Percentiles rank a stretch among this genome's conserved stretches.
Conservation (phyloP, 1,140 invertebrate species). For the Cydia splendana region DNA sequence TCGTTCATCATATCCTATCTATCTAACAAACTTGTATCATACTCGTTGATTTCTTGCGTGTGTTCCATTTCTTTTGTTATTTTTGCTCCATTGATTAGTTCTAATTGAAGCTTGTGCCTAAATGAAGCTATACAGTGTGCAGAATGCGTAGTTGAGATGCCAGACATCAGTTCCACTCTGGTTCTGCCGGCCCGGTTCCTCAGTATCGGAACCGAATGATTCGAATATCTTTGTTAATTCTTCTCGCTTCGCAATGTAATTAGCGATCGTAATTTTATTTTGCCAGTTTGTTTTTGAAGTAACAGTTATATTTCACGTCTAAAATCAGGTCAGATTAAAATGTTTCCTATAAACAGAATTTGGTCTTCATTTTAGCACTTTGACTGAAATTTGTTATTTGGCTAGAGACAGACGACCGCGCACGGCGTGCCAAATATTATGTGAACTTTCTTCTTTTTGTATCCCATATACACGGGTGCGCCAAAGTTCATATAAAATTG, state of each 20-base stretch:
- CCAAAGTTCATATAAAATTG: too few relatives aligned
- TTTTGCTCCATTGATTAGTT: constrained; percentile 5
- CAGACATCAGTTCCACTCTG: constrained; percentile 52
- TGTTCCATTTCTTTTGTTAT: background rate
- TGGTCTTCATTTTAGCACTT: too few relatives aligned
- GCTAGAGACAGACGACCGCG: background rate
- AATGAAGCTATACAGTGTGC: constrained; percentile 21
- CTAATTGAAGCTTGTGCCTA: constrained; percentile 15
- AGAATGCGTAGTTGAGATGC: constrained; percentile 27
- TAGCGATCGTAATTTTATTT: background rate
- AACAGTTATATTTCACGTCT: background rate
- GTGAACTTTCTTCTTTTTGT: too few relatives aligned
- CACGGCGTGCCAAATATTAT: too few relatives aligned
- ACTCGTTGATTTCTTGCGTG: background rate
- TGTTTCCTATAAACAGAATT: background rate
- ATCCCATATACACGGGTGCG: too few relatives aligned
- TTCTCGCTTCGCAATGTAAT: constrained; percentile 5
- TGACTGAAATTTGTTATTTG: background rate
- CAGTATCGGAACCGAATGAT: constrained; percentile 43
- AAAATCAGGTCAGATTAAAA: background rate
- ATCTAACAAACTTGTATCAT: background rate
- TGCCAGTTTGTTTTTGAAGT: background rate
- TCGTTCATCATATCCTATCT: too few relatives aligned
- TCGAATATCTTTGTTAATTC: constrained; percentile 41
- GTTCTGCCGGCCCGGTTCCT: constrained; percentile 50